phyloP scores from a whole-genome alignment of 2,113 vertebrate species.

The Pelecanus crispus region DNA sequence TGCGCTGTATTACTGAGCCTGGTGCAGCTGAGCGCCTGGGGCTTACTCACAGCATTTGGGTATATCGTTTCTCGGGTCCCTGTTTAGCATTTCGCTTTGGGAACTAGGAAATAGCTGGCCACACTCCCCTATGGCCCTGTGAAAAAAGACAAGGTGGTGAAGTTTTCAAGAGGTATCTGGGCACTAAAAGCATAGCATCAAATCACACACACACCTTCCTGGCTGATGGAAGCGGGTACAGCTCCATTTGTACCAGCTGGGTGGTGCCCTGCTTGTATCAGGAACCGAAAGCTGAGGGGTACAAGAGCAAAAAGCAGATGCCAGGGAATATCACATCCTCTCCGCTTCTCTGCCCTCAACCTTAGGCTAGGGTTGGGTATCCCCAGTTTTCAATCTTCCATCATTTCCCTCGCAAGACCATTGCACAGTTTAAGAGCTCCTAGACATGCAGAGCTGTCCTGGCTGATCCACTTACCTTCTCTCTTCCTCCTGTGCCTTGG shows the following conservation, averaged over 20 bases:
- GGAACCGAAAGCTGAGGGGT: background rate
- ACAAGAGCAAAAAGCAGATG: background rate
- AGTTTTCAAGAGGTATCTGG: background rate
- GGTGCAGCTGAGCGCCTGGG: background rate
- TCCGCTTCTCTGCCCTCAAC: background rate
- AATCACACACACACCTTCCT: background rate
- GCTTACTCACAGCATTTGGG: background rate
- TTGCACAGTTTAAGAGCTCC: background rate
- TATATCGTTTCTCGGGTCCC: accelerated
- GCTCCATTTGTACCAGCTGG: background rate
- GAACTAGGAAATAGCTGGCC: background rate
- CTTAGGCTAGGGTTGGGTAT: background rate
- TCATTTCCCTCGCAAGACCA: background rate
- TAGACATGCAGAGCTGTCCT: background rate
- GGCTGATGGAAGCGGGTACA: background rate
- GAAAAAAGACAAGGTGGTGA: background rate
- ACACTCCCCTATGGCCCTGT: background rate
- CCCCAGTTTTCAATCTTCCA: background rate
- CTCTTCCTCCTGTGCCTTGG: background rate
- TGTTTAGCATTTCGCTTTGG: background rate
- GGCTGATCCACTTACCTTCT: background rate
- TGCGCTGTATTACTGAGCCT: background rate
- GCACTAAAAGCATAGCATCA: background rate
- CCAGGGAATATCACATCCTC: background rate
- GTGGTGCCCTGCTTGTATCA: background rate